These are phyloP conservation scores for Dendrocopos noguchii DNA, from an alignment of 2,113 vertebrate species.

Conservation along the genomic window DNA sequence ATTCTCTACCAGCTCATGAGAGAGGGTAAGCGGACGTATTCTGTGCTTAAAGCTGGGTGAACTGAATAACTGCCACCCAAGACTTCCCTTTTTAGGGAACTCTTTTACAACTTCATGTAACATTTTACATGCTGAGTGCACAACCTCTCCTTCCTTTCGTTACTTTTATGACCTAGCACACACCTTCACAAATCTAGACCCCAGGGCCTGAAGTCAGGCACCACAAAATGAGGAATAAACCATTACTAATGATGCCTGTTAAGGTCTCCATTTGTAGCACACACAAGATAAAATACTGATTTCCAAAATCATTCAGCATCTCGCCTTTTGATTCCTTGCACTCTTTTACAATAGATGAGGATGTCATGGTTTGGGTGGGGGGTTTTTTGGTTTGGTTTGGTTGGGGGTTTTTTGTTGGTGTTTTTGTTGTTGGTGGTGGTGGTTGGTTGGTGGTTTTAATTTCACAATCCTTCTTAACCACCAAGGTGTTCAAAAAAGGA, in stretches of 20 bases:
- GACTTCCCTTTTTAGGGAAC: background rate
- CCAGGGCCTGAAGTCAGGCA: background rate
- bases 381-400: too few species aligned
- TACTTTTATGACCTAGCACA: background rate
- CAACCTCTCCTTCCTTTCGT: background rate
- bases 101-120: background rate
- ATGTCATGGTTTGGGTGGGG: background rate
- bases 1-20: background rate
- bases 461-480: background rate
- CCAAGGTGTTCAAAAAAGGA: too few species aligned
- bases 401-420: background rate
- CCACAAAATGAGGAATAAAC: background rate
- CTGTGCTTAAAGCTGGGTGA: background rate
- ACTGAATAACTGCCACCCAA: background rate
- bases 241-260: background rate
- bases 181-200: background rate
- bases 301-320: background rate
- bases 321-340: background rate
- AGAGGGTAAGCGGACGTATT: background rate
- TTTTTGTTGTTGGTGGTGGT: too few species aligned
- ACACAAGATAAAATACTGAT: background rate
- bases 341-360: background rate
- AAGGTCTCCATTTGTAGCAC: background rate
- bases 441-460: too few species aligned
- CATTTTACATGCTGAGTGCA: background rate